Evolutionary conservation across 2,797 vertebrate species (phyloP), one percentile per base, ranked within the genome.

Genomic region (Mus spretus): DNA sequence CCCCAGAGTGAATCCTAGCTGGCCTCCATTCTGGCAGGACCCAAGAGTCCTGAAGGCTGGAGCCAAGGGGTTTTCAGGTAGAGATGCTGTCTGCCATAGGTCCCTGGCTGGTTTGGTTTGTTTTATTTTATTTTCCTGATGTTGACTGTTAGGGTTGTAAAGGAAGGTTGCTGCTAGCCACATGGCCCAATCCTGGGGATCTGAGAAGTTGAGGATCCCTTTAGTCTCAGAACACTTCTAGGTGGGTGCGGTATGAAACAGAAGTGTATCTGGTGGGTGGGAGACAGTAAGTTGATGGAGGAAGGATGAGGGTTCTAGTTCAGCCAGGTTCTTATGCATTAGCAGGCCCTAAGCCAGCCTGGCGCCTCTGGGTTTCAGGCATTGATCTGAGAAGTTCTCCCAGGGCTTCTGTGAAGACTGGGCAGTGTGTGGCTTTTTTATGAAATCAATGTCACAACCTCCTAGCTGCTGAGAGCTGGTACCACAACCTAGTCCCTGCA

Each of bases 321-420:
- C 7, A 26, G 3, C 28, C 19, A 1, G 5, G 47, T 1, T 6
- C 20, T 47, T 11, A 53, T 34, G 3, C 4, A 22, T 0, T 0
- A 4, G 4, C 2, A 37, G 72, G 3, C 26, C 59, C 59, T 24
- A 12, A 28, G n/a, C 26, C 17, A n/a, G 26, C 50, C 31, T 40
- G 28, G 15, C 28, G 8, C 10, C 57, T 53, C 17, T 78, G 22
- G 53, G 12, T n/a, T 26, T 47, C 50, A 17, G 37, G 11, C 6
- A 31, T 50, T 7, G 15, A 61, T 53, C 7, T 59, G 31, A n/a
- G 78, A 3, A 89, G 95, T 79, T 53, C 50, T 26, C 47, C 31
- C 34, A 26, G n/a, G 81, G 53, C 70, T 94, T 22, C 31, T 80
- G 3, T 15, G 26, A 84, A 59, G n/a, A 59, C 72, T 20, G 75